Conservation (phyloP, 1,140 invertebrate genomes). For the Papilio helenus region DNA sequence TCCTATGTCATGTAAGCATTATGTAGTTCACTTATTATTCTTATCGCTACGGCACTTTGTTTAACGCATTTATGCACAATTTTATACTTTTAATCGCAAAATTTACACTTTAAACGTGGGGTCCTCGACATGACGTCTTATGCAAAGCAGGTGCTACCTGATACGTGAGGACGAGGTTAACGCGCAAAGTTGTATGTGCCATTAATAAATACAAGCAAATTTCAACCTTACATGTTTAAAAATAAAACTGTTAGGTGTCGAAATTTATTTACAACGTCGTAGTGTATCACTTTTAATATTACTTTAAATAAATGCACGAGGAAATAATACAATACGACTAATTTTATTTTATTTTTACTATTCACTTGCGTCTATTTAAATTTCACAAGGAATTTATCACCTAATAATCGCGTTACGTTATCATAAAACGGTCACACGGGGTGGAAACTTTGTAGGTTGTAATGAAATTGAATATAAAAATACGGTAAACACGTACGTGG, state of each 20-base stretch:
- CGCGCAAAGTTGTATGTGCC: constrained; percentile 45
- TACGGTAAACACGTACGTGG: constrained; percentile 61
- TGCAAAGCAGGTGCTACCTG: constrained; percentile 81
- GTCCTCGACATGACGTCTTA: constrained; percentile 78
- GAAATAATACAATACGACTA: constrained; percentile 45
- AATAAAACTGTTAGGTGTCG: not conserved
- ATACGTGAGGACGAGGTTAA: constrained; percentile 57
- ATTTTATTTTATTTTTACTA: constrained; percentile 50
- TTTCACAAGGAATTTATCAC: constrained; percentile 53
- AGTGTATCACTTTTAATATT: not conserved
- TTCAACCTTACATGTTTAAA: constrained; percentile 8
- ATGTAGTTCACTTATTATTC: constrained; percentile 65
- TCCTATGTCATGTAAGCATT: constrained; percentile 52
- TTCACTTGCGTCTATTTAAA: constrained; percentile 48
- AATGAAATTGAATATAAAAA: constrained; percentile 73
- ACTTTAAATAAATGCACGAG: not conserved
- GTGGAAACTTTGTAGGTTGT: constrained; percentile 62
- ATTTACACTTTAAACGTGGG: constrained; percentile 79
- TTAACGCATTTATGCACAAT: constrained; percentile 71
- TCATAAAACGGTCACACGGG: constrained; percentile 71
- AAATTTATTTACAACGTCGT: not conserved
- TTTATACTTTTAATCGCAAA: constrained; percentile 80
- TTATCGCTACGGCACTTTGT: constrained; percentile 69
- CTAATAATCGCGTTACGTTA: constrained; percentile 67
- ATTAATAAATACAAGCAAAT: constrained; percentile 39